phyloP scores from a whole-genome alignment of 2,797 vertebrate species.

The Aphelocoma californica region DNA sequence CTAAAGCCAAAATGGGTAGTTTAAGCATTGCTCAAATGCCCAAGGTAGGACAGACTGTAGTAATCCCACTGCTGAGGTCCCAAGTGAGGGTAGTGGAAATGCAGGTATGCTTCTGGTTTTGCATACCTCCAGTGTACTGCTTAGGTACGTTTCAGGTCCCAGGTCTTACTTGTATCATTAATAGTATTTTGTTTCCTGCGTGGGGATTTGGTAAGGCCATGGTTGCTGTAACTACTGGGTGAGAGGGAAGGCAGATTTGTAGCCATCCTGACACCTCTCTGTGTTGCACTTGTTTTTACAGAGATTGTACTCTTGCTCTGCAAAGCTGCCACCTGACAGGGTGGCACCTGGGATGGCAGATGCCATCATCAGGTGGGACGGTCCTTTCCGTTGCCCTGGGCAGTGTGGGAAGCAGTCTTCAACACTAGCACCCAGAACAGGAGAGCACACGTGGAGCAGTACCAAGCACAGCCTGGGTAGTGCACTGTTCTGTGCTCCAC shows the following conservation, averaged over 20 bases:
- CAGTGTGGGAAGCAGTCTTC: background rate
- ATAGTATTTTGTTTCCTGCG: background rate
- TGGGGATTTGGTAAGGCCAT: background rate
- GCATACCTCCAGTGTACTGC: background rate
- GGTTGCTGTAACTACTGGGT: background rate
- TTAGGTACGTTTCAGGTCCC: background rate
- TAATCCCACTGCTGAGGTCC: background rate
- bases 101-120: background rate
- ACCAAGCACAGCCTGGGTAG: background rate
- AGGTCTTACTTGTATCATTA: background rate
- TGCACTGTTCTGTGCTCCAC: accelerated
- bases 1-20: background rate
- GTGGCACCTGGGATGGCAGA: background rate
- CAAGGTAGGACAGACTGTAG: background rate
- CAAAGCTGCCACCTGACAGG: background rate
- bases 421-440: background rate
- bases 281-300: accelerated
- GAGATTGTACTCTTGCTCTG: background rate
- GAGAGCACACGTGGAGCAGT: accelerated
- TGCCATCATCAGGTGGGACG: background rate
- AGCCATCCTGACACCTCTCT: background rate
- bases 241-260: background rate
- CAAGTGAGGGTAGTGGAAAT: background rate
- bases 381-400: background rate
- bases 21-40: background rate